Evolutionary conservation across 2,113 vertebrate genomes (phyloP), one percentile per base, ranked within the genome.

Genomic region (Desmodus rotundus): DNA sequence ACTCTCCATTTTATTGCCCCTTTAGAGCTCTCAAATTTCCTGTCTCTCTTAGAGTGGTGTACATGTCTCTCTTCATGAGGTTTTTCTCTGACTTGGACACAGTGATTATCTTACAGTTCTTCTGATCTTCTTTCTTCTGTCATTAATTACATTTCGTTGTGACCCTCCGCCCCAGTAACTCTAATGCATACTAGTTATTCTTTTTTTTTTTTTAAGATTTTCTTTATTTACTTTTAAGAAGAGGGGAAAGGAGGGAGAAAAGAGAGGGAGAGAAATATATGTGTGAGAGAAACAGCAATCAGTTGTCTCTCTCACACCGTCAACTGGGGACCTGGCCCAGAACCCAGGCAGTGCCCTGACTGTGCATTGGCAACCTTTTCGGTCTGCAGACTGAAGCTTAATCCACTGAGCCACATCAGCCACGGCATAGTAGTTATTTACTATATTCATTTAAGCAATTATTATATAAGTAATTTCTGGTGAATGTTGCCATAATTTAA

Each of bases 401-500:
- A 61, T 61, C 58, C 26, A 61, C 24, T 61, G 58, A 61, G 58
- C 26, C 58, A 24, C 56, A 61, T 28, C 24, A 61, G 58, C 58
- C 58, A 28, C 24, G 58, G 26, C 58, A 61, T 28, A 61, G 58
- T 61, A 28, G 24, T 96, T 91, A 90, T 78, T 91, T 50, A 58
- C 5, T 86, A 1, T 82, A 70, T 91, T 94, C 63, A 81, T 7
- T 11, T 92, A 24, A 68, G 14, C 50, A 96, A 0, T 94, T 95
- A 61, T 81, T 95, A 33, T 15, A 4, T 88, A 86, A 74, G 24
- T 93, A 65, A 68, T 36, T 82, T 11, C 77, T 31, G 77, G 52
- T 85, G 31, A 81, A 78, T 94, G 16, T 88, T 92, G 10, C 36
- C 54, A 83, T 77, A 73, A 91, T 93, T 78, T 93, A 96, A 63